Evolutionary conservation across 2,888 invertebrate species (phyloP), one percentile per base, ranked within the genome.

Genomic region (Digitonthophagus gazella): DNA sequence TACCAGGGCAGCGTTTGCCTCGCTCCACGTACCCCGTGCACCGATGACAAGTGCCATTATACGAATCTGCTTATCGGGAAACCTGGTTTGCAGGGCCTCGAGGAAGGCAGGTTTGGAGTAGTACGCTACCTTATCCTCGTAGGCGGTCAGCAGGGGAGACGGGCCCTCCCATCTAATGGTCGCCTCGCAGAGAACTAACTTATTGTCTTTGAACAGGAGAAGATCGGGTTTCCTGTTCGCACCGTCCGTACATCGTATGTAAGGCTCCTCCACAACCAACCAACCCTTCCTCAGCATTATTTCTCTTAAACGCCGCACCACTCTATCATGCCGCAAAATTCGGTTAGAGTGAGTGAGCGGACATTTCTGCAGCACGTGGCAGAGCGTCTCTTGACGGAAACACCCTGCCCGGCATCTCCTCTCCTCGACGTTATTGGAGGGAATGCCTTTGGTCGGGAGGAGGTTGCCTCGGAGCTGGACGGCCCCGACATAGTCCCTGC

Each of bases 391-490:
- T 1, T 18, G 58, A 1, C 74, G 56, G 0, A 28, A 18, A 55
- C 78, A 78, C 0, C 77, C 76, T 0, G 68, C 73, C 44, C 76
- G 20, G 64, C 76, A 78, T 4, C n/a, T 55, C n/a, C 73, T 15
- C 44, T 67, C 69, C 1, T 71, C 65, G 2, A 72, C 71, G 3
- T 77, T 78, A 66, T 78, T 78, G 0, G 76, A 77, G 22, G 76
- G 75, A 4, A 78, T 74, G 0, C 76, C 77, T n/a, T 66, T 70
- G 0, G 77, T 76, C 2, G 78, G 77, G 3, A 79, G 69, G 3
- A 76, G 71, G 66, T 76, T 76, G 0, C 74, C 75, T 4, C 76
- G 18, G 1, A 79, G 72, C 63, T 77, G 76, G 0, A 78, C 63
- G 0, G 78, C 76, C 5, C 69, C 71, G 1, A 77, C 71, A 63